Conservation (phyloP, 2,888 invertebrate genomes). For the Agrotis puta region DNA sequence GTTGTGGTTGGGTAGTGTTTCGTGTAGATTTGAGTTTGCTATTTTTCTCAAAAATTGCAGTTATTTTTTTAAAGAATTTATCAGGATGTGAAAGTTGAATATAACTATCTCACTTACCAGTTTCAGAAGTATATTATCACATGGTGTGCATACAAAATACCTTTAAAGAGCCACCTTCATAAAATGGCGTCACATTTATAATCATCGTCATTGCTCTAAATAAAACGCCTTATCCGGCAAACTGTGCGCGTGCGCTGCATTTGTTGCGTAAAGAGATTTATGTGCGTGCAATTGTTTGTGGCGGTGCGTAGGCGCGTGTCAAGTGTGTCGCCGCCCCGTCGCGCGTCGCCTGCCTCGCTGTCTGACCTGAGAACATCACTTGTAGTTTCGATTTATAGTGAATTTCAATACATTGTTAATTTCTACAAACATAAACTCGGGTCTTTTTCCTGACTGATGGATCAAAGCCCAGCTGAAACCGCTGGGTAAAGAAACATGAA, state of each 20-base stretch:
- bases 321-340: slow-evolving; percentile 43
- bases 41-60: too few species aligned
- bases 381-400: slow-evolving; percentile 13
- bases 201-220: slow-evolving; percentile 10
- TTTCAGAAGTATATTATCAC: too few species aligned
- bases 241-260: slow-evolving; percentile 31
- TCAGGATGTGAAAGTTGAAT: too few species aligned
- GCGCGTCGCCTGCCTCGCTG: slow-evolving; percentile 3
- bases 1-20: too few species aligned
- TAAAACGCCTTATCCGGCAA: slow-evolving; percentile 3
- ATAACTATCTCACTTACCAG: too few species aligned
- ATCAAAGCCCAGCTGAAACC: too few species aligned
- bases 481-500: too few species aligned
- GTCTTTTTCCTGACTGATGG: too few species aligned
- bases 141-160: neutral
- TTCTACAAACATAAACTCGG: neutral
- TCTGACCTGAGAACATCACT: slow-evolving; percentile 21
- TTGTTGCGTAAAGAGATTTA: slow-evolving; percentile 49
- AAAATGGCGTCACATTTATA: slow-evolving; percentile 3
- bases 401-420: slow-evolving; percentile 5
- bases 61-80: too few species aligned
- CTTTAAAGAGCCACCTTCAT: too few species aligned
- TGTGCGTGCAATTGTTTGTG: slow-evolving; percentile 58
- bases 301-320: slow-evolving; percentile 60
- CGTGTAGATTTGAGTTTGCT: too few species aligned